Base-by-base conservation (phyloP, 2,888 invertebrate species). In the Dermolepida albohirtum region DNA sequence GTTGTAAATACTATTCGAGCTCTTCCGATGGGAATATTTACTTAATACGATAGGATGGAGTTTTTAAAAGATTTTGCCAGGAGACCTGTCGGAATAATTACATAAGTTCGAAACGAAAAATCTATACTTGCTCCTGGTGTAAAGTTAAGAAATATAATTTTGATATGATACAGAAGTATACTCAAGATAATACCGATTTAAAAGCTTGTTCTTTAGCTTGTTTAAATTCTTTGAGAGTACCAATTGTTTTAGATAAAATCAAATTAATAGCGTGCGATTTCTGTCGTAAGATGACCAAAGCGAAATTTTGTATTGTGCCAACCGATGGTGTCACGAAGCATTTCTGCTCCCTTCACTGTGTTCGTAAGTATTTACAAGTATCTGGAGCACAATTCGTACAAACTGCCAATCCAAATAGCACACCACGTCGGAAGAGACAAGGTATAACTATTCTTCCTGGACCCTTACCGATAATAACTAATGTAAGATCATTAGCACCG, bases 101-200 rank as follows among this genome's bases (percentile, higher is more conserved):
- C 81, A 94, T 96, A 14, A 92, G 95, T 74, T 90, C 92, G 29
- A 92, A 93, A 70, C 86, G 96, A 34, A 94, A 94, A 81, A 96
- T 96, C 77, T 93, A 96, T 5, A 91, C 95, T 0, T 98, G 98
- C 81, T 91, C 92, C 76, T 95, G 95, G 93, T 98, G 98, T 81
- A 95, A 95, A 85, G 95, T 96, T 2, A 96, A 96, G 81, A 97
- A 97, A 81, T 95, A 95, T 81, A 97, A 97, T 83, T 97, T 96
- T 79, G 97, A 98, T 80, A 96, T 98, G 96, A 96, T 97, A 17
- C 95, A 95, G 34, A 87, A 88, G 78, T 85, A 87, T 74, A 83
- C 88, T 72, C 78, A 87, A 70, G 86, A 86, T 65, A 85, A 88
- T 52, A 88, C 90, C 78, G 85, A 87, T 10, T 85, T 91, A 76